Base-by-base conservation (phyloP, 2,797 vertebrate species). In the Rallus crepitans region DNA sequence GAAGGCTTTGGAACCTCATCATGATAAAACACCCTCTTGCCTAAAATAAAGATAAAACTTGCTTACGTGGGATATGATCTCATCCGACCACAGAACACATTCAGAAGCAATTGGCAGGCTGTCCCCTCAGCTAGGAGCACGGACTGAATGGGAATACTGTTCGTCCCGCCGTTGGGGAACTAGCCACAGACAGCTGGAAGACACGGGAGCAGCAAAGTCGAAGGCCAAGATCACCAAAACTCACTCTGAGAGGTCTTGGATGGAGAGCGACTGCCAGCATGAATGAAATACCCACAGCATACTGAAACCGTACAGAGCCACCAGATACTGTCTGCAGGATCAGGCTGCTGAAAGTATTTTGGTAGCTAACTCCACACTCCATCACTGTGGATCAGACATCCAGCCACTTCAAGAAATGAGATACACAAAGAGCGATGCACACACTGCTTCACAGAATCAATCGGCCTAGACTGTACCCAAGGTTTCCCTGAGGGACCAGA, bases 31-130 rank as follows among this genome's bases (percentile, higher is more conserved):
- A 90, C 21, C 53, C 91, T 79, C 73, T 19, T 77, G 73, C 92
- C 88, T 89, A 57, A 95, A 95, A 94, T 84, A 93, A 90, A 94
- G 95, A 93, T 57, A 92, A 79, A 80, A 84, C 75, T 92, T 70
- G 86, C 91, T 92, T 77, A 78, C 18, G 21, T 89, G 69, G n/a
- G 70, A 23, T 61, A 39, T 90, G 95, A 94, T 87, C 96, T 97
- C 91, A 96, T 79, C 30, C 28, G 66, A 90, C 82, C 87, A 53
- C 66, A 82, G 82, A 73, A 50, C 80, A 73, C 63, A 20, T 12
- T 55, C 77, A 55, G 96, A 93, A 93, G 89, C 82, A 93, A 77
- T 25, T 75, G 92, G 92, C 93, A 91, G 91, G 60, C 56, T 0
- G 0, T 52, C 35, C 61, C 57, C 84, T 80, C 21, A 0, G 82